Percentiles rank a stretch among this genome's conserved stretches.
Evolutionary conservation across 2,797 vertebrate species (phyloP).

Genomic region (Gymnoscopelus microlampas): DNA sequence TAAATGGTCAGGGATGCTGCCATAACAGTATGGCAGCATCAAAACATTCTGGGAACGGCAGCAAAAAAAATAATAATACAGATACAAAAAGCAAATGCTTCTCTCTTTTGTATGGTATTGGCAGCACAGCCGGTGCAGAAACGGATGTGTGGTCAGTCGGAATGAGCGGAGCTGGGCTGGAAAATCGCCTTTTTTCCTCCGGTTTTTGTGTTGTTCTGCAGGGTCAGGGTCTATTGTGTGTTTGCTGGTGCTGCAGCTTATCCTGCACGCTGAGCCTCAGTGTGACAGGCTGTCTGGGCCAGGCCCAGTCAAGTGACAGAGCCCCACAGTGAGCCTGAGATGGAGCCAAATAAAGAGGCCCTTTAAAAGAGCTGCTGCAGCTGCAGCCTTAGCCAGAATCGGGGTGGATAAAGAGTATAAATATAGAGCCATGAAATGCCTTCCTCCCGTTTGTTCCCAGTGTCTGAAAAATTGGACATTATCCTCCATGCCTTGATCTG

Average conservation of each 20-base stretch:
- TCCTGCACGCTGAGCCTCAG: constrained; percentile 60
- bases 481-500: constrained; percentile 36
- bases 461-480: constrained; percentile 35
- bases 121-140: constrained; percentile 1
- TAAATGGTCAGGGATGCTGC: not conserved
- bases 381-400: constrained; percentile 65
- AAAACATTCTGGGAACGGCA: too few species aligned
- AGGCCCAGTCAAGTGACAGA: constrained; percentile 65
- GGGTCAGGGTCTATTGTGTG: constrained; percentile 32
- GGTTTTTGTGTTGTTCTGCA: constrained; percentile 32
- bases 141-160: constrained; percentile 26
- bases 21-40: not conserved
- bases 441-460: constrained; percentile 38
- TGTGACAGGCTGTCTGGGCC: constrained; percentile 59
- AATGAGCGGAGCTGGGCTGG: constrained; percentile 10
- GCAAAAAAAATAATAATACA: too few species aligned
- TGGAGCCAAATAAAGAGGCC: constrained; percentile 73
- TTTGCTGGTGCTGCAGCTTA: constrained; percentile 41
- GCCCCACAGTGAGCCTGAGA: constrained; percentile 72
- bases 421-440: constrained; percentile 69
- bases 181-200: constrained; percentile 29
- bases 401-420: constrained; percentile 62
- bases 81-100: too few species aligned
- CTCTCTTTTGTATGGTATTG: constrained; percentile 3
- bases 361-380: constrained; percentile 73